Evolutionary conservation across 2,888 invertebrate genomes (phyloP).

Genomic region (Hydriomena furcata): DNA sequence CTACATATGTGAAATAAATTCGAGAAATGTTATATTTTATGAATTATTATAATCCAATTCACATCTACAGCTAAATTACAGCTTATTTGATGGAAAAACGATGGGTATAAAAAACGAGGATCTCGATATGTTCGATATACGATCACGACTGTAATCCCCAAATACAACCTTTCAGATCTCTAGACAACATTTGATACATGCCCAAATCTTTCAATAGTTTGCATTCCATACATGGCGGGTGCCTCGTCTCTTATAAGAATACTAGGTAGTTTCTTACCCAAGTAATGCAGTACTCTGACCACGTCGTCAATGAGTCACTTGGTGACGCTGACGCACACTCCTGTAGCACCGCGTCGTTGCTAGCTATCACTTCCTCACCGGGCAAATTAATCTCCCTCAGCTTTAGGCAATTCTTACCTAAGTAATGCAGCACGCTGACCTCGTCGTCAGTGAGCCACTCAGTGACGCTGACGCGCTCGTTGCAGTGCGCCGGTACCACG

Average conservation of each 20-base stretch:
- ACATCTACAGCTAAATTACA: too few relatives aligned
- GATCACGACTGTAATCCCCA: too few relatives aligned
- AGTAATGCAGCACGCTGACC: constrained; percentile 85
- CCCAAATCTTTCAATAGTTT: too few relatives aligned
- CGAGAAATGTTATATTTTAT: constrained; percentile 89
- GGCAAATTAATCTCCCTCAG: background rate
- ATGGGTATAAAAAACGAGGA: too few relatives aligned
- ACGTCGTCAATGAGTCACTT: constrained; percentile 95
- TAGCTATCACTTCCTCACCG: constrained; percentile 95
- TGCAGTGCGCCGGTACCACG: constrained; percentile 93
- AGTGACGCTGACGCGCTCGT: constrained; percentile 93
- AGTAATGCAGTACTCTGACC: constrained; percentile 85
- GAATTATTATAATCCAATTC: too few relatives aligned
- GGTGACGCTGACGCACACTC: constrained; percentile 93
- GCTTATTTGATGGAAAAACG: too few relatives aligned
- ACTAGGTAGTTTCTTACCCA: constrained; percentile 66
- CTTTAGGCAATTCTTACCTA: constrained; percentile 50
- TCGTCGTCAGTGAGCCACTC: constrained; percentile 95
- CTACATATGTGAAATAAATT: constrained; percentile 39
- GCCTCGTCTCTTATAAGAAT: too few relatives aligned
- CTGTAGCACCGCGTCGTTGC: constrained; percentile 92
- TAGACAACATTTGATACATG: too few relatives aligned
- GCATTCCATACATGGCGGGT: too few relatives aligned
- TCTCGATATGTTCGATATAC: too few relatives aligned
- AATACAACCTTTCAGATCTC: too few relatives aligned